Evolutionary conservation across 2,797 vertebrate genomes (phyloP).

Genomic region (Fringilla coelebs): DNA sequence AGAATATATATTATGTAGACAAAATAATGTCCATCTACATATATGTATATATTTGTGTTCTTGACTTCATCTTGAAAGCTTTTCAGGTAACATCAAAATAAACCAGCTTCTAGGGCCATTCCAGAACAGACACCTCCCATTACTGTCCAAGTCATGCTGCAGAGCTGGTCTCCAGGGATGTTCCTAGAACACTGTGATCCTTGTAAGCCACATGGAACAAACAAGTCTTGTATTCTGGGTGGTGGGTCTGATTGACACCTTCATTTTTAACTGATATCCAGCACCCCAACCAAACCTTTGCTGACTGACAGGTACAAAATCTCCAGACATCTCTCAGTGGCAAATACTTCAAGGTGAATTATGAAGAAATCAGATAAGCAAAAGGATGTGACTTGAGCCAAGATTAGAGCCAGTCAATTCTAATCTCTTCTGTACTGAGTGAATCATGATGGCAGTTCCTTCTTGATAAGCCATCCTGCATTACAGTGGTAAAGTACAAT

Average conservation of each 20-base stretch:
- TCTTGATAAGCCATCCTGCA: not conserved
- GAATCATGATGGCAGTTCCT: not conserved
- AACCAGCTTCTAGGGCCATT: not conserved
- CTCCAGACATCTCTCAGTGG: not conserved
- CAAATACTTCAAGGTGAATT: not conserved
- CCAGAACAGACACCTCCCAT: not conserved
- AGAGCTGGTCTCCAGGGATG: conserved; percentile 78
- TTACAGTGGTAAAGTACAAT: not conserved
- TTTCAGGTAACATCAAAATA: not conserved
- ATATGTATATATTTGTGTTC: not conserved
- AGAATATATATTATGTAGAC: not conserved
- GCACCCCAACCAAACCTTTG: conserved; percentile 74
- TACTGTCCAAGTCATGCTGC: conserved; percentile 26
- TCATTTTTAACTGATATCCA: conserved; percentile 80
- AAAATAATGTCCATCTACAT: not conserved
- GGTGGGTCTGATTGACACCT: conserved; percentile 78
- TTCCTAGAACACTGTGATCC: conserved; percentile 79
- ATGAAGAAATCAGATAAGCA: not conserved
- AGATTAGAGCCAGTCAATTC: not conserved
- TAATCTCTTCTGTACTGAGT: not conserved
- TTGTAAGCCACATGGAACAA: conserved; percentile 79
- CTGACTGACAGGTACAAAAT: conserved; percentile 75
- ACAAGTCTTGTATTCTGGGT: conserved; percentile 82
- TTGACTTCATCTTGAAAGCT: not conserved
- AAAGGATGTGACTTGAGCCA: not conserved